Conservation (phyloP, 2,888 invertebrate species). For the Microctonus brassicae region DNA sequence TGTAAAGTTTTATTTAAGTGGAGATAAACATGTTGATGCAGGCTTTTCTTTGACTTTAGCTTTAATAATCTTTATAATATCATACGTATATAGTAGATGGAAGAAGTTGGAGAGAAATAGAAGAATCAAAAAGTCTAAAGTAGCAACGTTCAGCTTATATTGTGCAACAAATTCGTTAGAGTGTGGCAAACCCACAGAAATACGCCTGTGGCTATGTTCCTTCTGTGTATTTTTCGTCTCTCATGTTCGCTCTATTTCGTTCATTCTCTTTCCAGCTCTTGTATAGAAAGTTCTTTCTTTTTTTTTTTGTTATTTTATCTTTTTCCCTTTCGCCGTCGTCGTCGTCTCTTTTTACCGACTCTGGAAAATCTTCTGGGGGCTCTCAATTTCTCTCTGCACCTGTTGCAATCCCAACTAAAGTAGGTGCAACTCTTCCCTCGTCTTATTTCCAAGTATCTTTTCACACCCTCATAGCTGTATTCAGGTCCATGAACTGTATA, state of each 20-base stretch:
- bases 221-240: not conserved
- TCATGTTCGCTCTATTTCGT: not conserved
- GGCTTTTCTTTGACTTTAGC: no score
- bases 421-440: not conserved
- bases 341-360: constrained; percentile 21
- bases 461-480: not conserved
- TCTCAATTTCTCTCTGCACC: constrained; percentile 31
- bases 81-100: no score
- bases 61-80: no score
- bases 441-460: not conserved
- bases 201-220: not conserved
- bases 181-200: not conserved
- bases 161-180: not conserved
- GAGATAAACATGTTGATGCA: no score
- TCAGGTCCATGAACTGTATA: not conserved
- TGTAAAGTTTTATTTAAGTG: no score
- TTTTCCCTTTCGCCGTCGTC: not conserved
- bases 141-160: not conserved
- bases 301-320: constrained; percentile 11
- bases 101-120: not conserved
- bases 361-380: constrained; percentile 20
- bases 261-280: not conserved
- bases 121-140: not conserved
- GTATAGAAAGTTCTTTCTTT: constrained; percentile 4
- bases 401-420: constrained; percentile 32